Evolutionary conservation across 2,888 invertebrate genomes (phyloP), one percentile per base, ranked within the genome.

Genomic region (Hirtodrosophila histrioides): DNA sequence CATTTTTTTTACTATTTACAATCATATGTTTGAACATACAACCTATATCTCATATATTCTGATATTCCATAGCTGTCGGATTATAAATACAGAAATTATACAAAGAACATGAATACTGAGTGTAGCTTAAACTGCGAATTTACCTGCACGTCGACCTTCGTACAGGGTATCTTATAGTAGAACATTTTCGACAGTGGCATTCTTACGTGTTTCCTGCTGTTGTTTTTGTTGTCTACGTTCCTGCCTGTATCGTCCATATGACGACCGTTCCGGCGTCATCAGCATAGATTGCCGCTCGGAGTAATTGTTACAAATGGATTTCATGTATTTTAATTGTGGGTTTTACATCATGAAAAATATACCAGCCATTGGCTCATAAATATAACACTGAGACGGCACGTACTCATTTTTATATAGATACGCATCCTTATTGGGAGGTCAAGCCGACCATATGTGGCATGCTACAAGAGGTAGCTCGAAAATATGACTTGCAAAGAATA

Each of bases 271-370:
- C 78, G 82, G 85, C 75, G 69, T 81, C 85, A 84, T 85, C 84
- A 83, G 77, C 83, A 82, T 82, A 86, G 78, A 85, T 86, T 83
- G 85, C 86, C 84, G 76, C 82, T 69, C 84, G 76, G 84, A 79
- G 83, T 88, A 88, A 89, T 89, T 89, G 84, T 89, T 89, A 89
- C 81, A 89, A 89, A 89, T 89, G 88, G 76, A 84, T 88, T 86
- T 86, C 72, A 78, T 77, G 88, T 83, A 88, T 88, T 83, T 81
- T 89, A 89, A 89, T 89, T 89, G 88, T 78, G 69, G 88, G 89
- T 87, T 89, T 87, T 79, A 80, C 74, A 75, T 76, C 71, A 79
- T 83, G 87, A 87, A 83, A 87, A 86, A 87, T 87, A 85, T 72
- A 81, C 79, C 73, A 64, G 66, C 71, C 81, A 75, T 68, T 67